Conservation (phyloP, 1,140 invertebrate species). For the Bilobella aurantiaca region DNA sequence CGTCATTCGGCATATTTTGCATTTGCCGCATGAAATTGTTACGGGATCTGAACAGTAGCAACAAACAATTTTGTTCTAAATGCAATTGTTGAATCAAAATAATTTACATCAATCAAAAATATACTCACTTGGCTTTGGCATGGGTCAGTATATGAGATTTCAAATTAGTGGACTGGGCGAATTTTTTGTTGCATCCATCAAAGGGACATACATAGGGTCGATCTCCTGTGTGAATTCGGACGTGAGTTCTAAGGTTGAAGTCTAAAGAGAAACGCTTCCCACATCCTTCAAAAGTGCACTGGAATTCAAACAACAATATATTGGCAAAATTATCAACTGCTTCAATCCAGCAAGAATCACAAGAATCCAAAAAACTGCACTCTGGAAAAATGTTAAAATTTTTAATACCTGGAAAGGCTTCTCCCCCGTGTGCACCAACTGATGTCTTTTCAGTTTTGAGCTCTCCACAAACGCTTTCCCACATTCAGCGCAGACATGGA, state of each 20-base stretch:
- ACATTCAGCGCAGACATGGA: constrained; percentile 95
- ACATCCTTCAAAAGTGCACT: constrained; percentile 97
- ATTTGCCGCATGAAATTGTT: constrained; percentile 35
- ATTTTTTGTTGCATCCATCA: constrained; percentile 96
- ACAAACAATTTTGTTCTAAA: too few species aligned
- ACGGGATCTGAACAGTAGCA: constrained; percentile 34
- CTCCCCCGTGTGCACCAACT: constrained; percentile 87
- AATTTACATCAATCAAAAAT: too few species aligned
- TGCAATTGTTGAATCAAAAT: too few species aligned
- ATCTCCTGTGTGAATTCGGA: constrained; percentile 93
- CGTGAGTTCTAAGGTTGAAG: constrained; percentile 90
- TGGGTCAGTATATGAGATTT: constrained; percentile 97
- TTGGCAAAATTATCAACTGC: too few species aligned
- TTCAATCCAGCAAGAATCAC: too few species aligned
- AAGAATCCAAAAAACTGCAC: too few species aligned
- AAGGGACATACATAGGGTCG: constrained; percentile 95
- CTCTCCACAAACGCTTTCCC: constrained; percentile 97
- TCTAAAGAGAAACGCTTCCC: constrained; percentile 95
- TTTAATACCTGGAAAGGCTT: constrained; percentile 71
- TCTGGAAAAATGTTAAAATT: background rate
- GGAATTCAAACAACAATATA: too few species aligned
- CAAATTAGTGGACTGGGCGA: constrained; percentile 94
- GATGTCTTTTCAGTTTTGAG: constrained; percentile 89
- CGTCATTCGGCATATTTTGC: constrained; percentile 30
- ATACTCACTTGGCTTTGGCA: constrained; percentile 76